phyloP scores from a whole-genome alignment of 1,140 invertebrate species.

The Eubasilissa regina region DNA sequence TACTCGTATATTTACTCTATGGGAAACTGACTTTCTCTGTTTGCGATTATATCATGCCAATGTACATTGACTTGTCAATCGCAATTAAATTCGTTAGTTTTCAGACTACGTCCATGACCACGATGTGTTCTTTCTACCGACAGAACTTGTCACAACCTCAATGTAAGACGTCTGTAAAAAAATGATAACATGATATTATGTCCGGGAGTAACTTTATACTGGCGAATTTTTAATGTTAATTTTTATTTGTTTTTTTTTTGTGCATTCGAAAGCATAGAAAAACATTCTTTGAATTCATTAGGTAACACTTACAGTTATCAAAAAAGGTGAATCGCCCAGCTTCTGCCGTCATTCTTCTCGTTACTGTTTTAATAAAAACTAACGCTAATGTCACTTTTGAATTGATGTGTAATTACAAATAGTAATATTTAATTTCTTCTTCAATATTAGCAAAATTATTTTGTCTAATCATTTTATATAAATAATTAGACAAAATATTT shows the following conservation, averaged over 20 bases:
- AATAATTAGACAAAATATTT: too few species aligned
- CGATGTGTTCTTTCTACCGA: background rate
- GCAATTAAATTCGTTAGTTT: slow-evolving; percentile 17
- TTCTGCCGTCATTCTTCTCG: too few species aligned
- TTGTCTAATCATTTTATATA: too few species aligned
- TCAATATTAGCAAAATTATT: too few species aligned
- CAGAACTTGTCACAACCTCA: too few species aligned
- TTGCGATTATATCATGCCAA: slow-evolving; percentile 1
- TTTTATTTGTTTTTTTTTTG: slow-evolving; percentile 2
- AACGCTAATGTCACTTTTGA: too few species aligned
- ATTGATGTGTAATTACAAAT: too few species aligned
- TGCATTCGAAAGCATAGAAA: background rate
- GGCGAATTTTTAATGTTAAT: background rate
- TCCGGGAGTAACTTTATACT: background rate
- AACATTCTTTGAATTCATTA: background rate
- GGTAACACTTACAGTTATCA: too few species aligned
- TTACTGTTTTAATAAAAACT: too few species aligned
- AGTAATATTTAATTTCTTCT: too few species aligned
- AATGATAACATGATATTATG: background rate
- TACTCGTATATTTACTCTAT: slow-evolving; percentile 12
- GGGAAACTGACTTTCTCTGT: slow-evolving; percentile 39
- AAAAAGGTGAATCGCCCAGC: too few species aligned
- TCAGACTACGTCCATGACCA: background rate
- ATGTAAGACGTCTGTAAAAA: background rate
- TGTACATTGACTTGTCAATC: slow-evolving; percentile 10